Percentiles rank a stretch among this genome's conserved stretches.
phyloP scores from a whole-genome alignment of 2,113 vertebrate genomes.

The Podiceps cristatus region DNA sequence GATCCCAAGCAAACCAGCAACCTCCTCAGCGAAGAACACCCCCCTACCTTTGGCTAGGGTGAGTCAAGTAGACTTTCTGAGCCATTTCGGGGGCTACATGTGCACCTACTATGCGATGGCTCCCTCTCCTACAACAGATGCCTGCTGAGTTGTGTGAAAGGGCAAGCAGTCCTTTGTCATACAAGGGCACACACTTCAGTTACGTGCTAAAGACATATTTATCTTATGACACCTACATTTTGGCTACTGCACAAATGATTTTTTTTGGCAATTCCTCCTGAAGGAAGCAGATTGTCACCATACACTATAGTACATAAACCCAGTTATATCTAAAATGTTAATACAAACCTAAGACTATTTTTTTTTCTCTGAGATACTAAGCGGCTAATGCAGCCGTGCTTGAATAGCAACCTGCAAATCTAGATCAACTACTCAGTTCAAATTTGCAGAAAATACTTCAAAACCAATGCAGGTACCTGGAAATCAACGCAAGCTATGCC shows the following conservation, averaged over 20 bases:
- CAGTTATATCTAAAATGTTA: neutral
- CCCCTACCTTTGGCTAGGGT: neutral
- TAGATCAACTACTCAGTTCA: neutral
- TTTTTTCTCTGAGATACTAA: neutral
- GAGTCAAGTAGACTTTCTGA: neutral
- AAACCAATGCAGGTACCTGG: neutral
- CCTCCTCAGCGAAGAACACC: neutral
- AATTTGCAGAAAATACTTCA: neutral
- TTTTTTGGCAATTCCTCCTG: neutral
- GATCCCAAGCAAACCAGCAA: neutral
- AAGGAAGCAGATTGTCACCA: neutral
- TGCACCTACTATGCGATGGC: neutral
- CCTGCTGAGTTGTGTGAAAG: neutral
- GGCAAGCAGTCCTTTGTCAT: too few species aligned
- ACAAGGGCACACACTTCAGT: neutral
- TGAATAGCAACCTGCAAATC: neutral
- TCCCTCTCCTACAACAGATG: neutral
- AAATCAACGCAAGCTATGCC: neutral
- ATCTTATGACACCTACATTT: neutral
- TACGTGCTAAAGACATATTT: rapidly evolving
- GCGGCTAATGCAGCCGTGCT: neutral
- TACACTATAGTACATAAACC: neutral
- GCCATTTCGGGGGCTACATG: neutral
- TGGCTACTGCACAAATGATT: neutral
- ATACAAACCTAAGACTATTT: neutral